Evolutionary conservation across 1,140 invertebrate species (phyloP), one percentile per base, ranked within the genome.

Genomic region (Holotrichia oblita): DNA sequence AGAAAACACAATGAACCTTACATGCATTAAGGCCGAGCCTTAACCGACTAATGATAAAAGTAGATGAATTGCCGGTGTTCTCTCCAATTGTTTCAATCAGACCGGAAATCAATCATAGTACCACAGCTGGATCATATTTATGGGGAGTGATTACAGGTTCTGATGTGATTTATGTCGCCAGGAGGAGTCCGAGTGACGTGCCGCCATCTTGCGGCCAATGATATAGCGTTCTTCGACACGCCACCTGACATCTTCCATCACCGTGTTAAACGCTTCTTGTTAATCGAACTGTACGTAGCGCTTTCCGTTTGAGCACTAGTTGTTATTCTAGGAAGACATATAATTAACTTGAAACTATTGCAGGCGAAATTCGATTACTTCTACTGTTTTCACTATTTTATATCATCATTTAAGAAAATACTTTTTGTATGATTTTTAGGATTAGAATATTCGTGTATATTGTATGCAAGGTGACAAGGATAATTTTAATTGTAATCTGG

Each of bases 111-210:
- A 80, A 82, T 83, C 80, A 80, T 79, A 77, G 79, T 80, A 79
- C 80, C 80, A 74, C 79, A 79, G 77, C 77, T 79, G 82, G 81
- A 79, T 81, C 80, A 78, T 84, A 85, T 85, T 85, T 85, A 85
- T 83, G 81, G 82, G 79, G 77, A 77, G 82, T 84, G 84, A 85
- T 85, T 85, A 84, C 83, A 83, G 84, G 84, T 77, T 82, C 82
- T 79, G 77, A 75, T 81, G 84, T 85, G 84, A 85, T 85, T 85
- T 85, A 84, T 77, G 48, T 64, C 76, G 76, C 34, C 76, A 77
- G 76, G 76, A 77, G 76, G 76, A 77, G 76, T 77, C 76, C 55
- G 76, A 61, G 55, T 82, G 80, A 82, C 80, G 79, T 77, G 76
- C 78, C 59, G 78, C 82, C 84, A 83, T 83, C 84, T 83, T 84